These are phyloP conservation scores for Hemiprocne comata DNA, from an alignment of 2,113 vertebrate genomes.

Conservation along the genomic window DNA sequence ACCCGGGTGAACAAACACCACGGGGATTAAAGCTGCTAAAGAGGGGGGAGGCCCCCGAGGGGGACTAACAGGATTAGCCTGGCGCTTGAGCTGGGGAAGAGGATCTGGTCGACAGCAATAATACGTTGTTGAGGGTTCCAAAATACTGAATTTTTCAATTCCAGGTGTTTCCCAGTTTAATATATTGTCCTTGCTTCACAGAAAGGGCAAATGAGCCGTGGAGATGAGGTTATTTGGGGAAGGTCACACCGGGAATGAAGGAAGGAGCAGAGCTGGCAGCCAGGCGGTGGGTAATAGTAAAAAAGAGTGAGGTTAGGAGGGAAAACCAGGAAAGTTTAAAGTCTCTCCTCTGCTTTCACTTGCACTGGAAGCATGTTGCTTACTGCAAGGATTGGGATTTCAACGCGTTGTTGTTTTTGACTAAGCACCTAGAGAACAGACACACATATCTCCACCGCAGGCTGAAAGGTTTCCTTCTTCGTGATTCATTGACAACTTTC, in stretches of 20 bases:
- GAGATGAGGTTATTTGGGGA: background rate
- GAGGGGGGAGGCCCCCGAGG: background rate
- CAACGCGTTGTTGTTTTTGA: too few relatives aligned
- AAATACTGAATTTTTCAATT: background rate
- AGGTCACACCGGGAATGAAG: background rate
- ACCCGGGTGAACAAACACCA: background rate
- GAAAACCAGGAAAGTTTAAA: fast-evolving
- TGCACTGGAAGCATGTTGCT: background rate
- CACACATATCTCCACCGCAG: fast-evolving
- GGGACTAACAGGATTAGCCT: background rate
- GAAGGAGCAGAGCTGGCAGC: background rate
- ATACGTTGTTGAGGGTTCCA: fast-evolving
- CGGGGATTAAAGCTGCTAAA: background rate
- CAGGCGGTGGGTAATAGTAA: fast-evolving
- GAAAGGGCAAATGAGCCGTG: background rate
- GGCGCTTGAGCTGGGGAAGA: background rate
- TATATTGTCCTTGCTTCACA: background rate
- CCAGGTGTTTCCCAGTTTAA: background rate
- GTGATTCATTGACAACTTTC: fast-evolving
- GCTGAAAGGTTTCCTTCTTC: too few relatives aligned
- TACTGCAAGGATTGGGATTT: background rate
- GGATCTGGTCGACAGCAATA: background rate
- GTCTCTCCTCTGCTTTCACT: background rate
- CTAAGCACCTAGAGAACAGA: too few relatives aligned
- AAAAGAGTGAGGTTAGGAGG: background rate